Evolutionary conservation across 1,140 invertebrate genomes (phyloP).

Genomic region (Papilio aristodemus): DNA sequence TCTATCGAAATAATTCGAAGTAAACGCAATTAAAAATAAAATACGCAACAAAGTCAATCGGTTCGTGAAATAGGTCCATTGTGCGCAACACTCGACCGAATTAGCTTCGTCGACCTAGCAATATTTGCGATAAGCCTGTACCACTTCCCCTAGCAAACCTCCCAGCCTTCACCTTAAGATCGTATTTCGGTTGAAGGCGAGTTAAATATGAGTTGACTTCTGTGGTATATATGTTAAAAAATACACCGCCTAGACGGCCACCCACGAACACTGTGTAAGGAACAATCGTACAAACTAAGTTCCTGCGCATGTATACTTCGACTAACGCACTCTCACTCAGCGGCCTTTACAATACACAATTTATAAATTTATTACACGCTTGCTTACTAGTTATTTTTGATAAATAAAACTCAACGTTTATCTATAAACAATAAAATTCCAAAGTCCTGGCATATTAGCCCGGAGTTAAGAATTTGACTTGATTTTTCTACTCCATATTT

Average conservation of each 20-base stretch:
- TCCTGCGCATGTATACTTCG: conserved; percentile 44
- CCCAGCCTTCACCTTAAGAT: conserved; percentile 49
- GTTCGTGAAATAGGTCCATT: conserved; percentile 74
- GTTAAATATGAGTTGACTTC: conserved; percentile 49
- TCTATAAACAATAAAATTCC: not conserved
- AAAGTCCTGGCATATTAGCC: not conserved
- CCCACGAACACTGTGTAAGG: conserved; percentile 56
- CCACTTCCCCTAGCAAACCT: conserved; percentile 40
- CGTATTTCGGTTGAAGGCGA: conserved; percentile 49
- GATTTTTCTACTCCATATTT: too few species aligned
- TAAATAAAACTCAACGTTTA: not conserved
- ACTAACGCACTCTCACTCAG: conserved; percentile 38
- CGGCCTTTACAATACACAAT: conserved; percentile 34
- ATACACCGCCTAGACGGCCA: conserved; percentile 55
- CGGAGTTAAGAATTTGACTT: too few species aligned
- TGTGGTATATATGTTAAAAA: conserved; percentile 65
- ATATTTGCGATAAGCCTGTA: conserved; percentile 51
- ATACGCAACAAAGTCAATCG: conserved; percentile 61
- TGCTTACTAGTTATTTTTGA: conserved; percentile 4
- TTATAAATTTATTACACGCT: conserved; percentile 31
- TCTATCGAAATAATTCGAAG: conserved; percentile 32
- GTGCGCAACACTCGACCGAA: conserved; percentile 61
- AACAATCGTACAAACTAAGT: conserved; percentile 51
- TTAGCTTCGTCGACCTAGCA: conserved; percentile 58
- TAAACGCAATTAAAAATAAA: conserved; percentile 46